Base-by-base conservation (phyloP, 1,140 invertebrate species). In the Scaptodrosophila lebanonensis region DNA sequence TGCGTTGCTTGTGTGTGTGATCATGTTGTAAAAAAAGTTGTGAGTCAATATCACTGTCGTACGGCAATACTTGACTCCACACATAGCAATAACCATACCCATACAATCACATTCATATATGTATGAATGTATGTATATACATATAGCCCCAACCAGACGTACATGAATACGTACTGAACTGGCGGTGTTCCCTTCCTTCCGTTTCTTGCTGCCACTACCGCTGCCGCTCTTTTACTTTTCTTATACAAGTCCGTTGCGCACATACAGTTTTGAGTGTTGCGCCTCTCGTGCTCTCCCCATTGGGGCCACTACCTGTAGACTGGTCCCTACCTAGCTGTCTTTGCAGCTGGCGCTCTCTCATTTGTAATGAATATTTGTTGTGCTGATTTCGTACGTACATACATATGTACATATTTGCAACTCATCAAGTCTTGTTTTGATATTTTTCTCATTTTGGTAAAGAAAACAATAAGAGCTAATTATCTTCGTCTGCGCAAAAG, bases 181-280 rank as follows among this genome's bases (percentile, higher is more conserved):
- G 13, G 12, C 12, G 22, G 27, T 38, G 66, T 62, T 76, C 72
- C 72, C 71, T 76, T 77, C 71, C 71, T 76, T 76, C 71, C 71
- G 71, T 66, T 66, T 66, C 47, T 66, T 53, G 58, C 65, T 47
- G 49, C 50, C n/a, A n/a, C n/a, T n/a, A n/a, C n/a, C n/a, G 42
- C 52, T 73, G 49, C 65, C 69, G 63, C 52, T 66, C 64, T 69
- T 75, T 73, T 50, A 57, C 70, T 76, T 67, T 54, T 71, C 66
- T 76, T 76, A 77, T 76, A 76, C 71, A 77, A 75, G 71, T 69
- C 71, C 71, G 62, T 75, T 75, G 71, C 71, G 71, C 71, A 75
- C 54, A 75, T 66, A 70, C 71, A 62, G 56, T 62, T 70, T 73
- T 66, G 71, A 52, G 70, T 43, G 66, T 62, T 62, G 60, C 60